Percentiles rank a stretch among this genome's conserved stretches.
phyloP scores from a whole-genome alignment of 2,797 vertebrate genomes.

The Scolopax bukidnonensis region DNA sequence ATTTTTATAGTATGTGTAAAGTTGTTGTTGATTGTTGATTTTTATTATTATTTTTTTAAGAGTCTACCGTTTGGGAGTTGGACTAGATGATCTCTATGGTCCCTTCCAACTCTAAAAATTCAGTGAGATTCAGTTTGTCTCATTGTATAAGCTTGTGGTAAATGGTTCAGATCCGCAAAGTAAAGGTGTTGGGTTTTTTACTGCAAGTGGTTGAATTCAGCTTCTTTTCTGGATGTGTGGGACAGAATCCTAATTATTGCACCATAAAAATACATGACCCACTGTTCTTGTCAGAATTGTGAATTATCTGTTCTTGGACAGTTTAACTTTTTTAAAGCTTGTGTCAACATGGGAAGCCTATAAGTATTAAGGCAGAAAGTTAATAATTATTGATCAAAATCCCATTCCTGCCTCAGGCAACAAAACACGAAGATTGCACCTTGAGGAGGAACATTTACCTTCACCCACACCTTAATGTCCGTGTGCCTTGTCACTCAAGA shows the following conservation, averaged over 20 bases:
- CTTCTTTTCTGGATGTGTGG: neutral
- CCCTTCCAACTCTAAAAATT: too few species aligned
- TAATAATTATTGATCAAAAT: neutral
- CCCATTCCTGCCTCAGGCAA: neutral
- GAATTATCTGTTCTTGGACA: neutral
- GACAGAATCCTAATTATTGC: neutral
- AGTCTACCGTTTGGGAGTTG: too few species aligned
- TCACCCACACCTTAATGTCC: neutral
- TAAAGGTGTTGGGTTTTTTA: neutral
- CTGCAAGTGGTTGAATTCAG: neutral
- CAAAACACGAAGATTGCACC: neutral
- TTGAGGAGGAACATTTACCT: neutral
- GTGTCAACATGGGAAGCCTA: neutral
- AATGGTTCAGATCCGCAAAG: neutral
- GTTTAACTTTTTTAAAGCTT: neutral
- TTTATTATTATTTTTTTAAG: neutral
- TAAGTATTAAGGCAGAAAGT: neutral
- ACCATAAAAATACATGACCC: neutral
- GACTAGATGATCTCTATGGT: too few species aligned
- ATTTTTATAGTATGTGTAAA: neutral
- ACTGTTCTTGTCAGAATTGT: neutral
- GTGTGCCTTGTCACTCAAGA: rapidly evolving
- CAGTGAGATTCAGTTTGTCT: neutral
- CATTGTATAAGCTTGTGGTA: neutral
- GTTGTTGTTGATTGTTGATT: neutral